Conservation (phyloP, 2,888 invertebrate genomes). For the Odontocerum albicorne region DNA sequence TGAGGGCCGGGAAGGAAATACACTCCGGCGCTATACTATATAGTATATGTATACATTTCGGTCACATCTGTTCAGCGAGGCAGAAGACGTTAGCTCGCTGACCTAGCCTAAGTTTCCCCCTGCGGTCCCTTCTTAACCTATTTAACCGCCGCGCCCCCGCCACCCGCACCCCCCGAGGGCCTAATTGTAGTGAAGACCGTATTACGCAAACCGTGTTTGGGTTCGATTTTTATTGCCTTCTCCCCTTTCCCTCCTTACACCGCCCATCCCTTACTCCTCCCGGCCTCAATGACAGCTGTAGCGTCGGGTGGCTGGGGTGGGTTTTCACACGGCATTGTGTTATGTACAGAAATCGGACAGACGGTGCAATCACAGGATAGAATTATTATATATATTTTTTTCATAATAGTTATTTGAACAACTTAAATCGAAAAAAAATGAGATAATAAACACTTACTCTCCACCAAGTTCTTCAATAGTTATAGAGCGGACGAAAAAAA, state of each 20-base stretch:
- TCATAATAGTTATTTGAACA: not conserved
- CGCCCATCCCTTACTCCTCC: not conserved
- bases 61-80: conserved; percentile 45
- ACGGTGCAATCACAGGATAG: not conserved
- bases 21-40: too few relatives aligned
- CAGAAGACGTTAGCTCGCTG: conserved; percentile 43
- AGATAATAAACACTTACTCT: too few relatives aligned
- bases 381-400: not conserved
- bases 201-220: conserved; percentile 33
- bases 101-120: conserved; percentile 38
- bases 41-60: conserved; percentile 44
- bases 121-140: conserved; percentile 34
- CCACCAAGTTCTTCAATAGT: too few relatives aligned
- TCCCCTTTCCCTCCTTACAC: not conserved
- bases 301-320: not conserved
- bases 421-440: too few relatives aligned
- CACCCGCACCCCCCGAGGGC: conserved; percentile 20
- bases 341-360: not conserved
- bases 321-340: conserved; percentile 14
- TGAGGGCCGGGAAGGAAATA: too few relatives aligned
- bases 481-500: too few relatives aligned
- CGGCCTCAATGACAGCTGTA: conserved; percentile 3
- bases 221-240: conserved; percentile 35
- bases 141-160: conserved; percentile 34
- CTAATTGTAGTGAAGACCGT: conserved; percentile 36